Conservation (phyloP, 1,140 invertebrate species). For the Drosophila novamexicana region DNA sequence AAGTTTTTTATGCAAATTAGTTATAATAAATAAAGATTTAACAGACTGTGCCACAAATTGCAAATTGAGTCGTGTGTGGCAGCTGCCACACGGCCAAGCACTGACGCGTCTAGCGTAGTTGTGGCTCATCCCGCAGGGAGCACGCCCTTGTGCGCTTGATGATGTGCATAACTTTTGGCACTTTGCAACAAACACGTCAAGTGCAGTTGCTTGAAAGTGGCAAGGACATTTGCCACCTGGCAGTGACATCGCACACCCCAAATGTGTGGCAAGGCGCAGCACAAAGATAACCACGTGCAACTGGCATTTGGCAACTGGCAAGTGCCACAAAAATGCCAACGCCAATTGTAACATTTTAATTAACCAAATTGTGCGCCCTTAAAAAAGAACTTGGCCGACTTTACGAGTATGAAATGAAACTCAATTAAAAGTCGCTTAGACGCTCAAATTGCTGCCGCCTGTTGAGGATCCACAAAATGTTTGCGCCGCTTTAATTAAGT, state of each 20-base stretch:
- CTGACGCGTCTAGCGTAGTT: conserved; percentile 2
- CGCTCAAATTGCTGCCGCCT: conserved; percentile 49
- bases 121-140: conserved; percentile 3
- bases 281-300: conserved; percentile 49
- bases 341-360: conserved; percentile 79
- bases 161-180: conserved; percentile 41
- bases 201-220: conserved; percentile 44
- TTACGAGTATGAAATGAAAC: conserved; percentile 57
- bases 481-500: conserved; percentile 68
- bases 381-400: conserved; percentile 61
- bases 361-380: conserved; percentile 73
- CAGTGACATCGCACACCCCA: background rate
- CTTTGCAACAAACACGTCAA: conserved; percentile 42
- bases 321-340: conserved; percentile 66
- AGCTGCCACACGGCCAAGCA: background rate
- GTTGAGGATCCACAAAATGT: conserved; percentile 9
- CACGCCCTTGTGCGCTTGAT: conserved; percentile 10
- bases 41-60: conserved; percentile 19
- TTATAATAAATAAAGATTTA: conserved; percentile 47
- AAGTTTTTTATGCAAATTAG: conserved; percentile 47
- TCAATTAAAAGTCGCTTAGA: conserved; percentile 81
- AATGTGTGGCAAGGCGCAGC: conserved; percentile 3
- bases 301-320: conserved; percentile 32
- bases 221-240: conserved; percentile 23
- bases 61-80: conserved; percentile 27